A percentile compares a stretch with the other conserved stretches of the same genome.
phyloP scores from a whole-genome alignment of 2,113 vertebrate species.

The Erythrolamprus reginae region DNA sequence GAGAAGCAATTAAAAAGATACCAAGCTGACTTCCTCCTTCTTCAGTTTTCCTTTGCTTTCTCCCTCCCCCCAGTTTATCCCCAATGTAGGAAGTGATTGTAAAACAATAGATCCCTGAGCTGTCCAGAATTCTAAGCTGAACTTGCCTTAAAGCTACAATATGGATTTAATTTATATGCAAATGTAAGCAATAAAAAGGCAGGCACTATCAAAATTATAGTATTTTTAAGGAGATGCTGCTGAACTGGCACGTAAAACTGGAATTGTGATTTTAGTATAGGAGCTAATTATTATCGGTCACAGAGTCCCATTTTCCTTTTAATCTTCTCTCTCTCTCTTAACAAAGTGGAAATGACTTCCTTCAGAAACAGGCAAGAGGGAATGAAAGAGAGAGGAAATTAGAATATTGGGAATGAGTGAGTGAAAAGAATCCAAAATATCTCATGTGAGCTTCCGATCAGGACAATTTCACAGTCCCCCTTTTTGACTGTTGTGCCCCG shows the following conservation, averaged over 20 bases:
- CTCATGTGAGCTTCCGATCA: slow-evolving; percentile 70
- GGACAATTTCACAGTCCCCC: slow-evolving; percentile 80
- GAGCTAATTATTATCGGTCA: slow-evolving; percentile 73
- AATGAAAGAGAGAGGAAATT: slow-evolving; percentile 5
- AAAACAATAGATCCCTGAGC: slow-evolving; percentile 90
- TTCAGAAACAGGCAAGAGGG: slow-evolving; percentile 18
- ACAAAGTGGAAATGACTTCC: slow-evolving; percentile 67
- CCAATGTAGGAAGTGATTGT: slow-evolving; percentile 80
- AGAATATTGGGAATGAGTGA: slow-evolving; percentile 65
- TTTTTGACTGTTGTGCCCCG: slow-evolving; percentile 70
- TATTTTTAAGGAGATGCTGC: slow-evolving; percentile 73
- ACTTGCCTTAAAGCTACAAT: slow-evolving; percentile 95
- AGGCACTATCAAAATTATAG: slow-evolving; percentile 89
- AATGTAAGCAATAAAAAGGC: slow-evolving; percentile 95
- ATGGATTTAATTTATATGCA: slow-evolving; percentile 99
- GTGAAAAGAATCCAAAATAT: slow-evolving; percentile 68
- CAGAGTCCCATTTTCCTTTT: slow-evolving; percentile 63
- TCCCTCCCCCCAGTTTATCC: slow-evolving; percentile 67
- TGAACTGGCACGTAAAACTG: slow-evolving; percentile 53
- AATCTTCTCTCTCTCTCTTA: slow-evolving; percentile 46
- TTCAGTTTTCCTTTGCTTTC: slow-evolving; percentile 66
- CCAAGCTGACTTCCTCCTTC: slow-evolving; percentile 73
- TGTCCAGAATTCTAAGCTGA: slow-evolving; percentile 79
- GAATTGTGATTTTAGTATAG: slow-evolving; percentile 62
- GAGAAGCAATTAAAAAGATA: slow-evolving; percentile 77